These are phyloP conservation scores for Macaria liturata DNA, from an alignment of 2,888 invertebrate species.

Conservation along the genomic window DNA sequence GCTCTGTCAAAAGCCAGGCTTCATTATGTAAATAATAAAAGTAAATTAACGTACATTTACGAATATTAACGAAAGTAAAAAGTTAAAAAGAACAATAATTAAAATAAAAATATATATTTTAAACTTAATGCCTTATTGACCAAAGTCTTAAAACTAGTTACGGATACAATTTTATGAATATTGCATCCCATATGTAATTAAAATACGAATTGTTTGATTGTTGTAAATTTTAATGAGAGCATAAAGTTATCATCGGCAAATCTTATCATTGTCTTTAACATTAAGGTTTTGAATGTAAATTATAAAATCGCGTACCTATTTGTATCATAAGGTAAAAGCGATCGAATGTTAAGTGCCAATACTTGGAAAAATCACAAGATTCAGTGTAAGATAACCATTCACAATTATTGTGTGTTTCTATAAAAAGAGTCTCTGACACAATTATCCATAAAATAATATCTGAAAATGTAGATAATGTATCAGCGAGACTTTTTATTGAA, in stretches of 20 bases:
- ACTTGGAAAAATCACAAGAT: slow-evolving; percentile 9
- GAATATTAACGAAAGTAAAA: slow-evolving; percentile 63
- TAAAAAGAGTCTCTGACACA: no score
- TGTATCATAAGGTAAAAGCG: slow-evolving; percentile 46
- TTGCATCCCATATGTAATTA: slow-evolving; percentile 68
- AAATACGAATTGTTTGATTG: slow-evolving; percentile 74
- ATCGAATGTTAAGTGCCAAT: slow-evolving; percentile 18
- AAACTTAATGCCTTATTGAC: slow-evolving; percentile 84
- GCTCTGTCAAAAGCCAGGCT: slow-evolving; percentile 29
- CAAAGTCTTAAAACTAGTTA: slow-evolving; percentile 83
- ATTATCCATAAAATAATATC: no score
- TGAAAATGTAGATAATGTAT: no score
- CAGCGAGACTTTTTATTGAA: no score
- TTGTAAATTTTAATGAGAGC: slow-evolving; percentile 78
- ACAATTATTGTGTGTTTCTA: neutral
- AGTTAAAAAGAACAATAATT: slow-evolving; percentile 80
- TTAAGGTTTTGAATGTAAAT: slow-evolving; percentile 45
- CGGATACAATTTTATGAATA: slow-evolving; percentile 65
- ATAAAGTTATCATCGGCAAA: slow-evolving; percentile 63
- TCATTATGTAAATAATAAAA: slow-evolving; percentile 74
- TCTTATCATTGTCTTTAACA: slow-evolving; percentile 70
- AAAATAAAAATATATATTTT: slow-evolving; percentile 77
- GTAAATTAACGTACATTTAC: slow-evolving; percentile 58
- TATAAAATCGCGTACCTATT: slow-evolving; percentile 39
- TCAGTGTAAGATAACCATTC: slow-evolving; percentile 26